phyloP scores from a whole-genome alignment of 2,888 invertebrate species.

The Agrypnus murinus region DNA sequence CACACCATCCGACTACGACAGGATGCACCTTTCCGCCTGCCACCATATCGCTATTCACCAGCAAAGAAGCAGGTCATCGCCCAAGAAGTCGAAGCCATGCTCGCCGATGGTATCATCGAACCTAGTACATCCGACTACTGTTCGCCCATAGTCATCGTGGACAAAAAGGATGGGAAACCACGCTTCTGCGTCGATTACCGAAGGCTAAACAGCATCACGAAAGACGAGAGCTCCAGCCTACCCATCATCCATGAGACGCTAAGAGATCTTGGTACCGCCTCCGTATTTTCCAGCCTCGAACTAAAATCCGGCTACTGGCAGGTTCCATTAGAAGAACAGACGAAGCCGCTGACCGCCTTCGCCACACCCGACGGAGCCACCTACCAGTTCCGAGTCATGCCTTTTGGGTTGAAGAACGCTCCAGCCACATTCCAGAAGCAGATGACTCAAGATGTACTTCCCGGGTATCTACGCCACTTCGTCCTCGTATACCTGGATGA shows the following conservation, averaged over 20 bases:
- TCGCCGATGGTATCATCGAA: conserved; percentile 52
- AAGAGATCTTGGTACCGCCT: not conserved
- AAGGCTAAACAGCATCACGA: conserved; percentile 55
- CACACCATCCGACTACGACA: no score
- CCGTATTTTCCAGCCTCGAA: not conserved
- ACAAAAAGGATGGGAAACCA: not conserved
- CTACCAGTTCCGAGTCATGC: conserved; percentile 54
- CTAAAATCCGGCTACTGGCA: conserved; percentile 17
- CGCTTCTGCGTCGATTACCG: conserved; percentile 63
- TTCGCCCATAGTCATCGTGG: not conserved
- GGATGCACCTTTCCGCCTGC: no score
- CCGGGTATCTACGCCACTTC: conserved; percentile 49
- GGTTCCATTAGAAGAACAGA: conserved; percentile 36
- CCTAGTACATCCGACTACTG: conserved; percentile 48
- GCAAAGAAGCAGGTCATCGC: not conserved
- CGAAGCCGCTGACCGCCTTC: conserved; percentile 50
- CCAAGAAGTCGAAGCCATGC: conserved; percentile 54
- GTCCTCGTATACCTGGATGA: conserved; percentile 57
- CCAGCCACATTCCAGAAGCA: conserved; percentile 58
- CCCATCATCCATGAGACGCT: conserved; percentile 57
- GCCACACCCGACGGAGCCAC: conserved; percentile 61
- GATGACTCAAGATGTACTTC: conserved; percentile 46
- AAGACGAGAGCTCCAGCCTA: conserved; percentile 61
- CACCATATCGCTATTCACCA: no score
- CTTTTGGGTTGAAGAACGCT: conserved; percentile 57